Percentiles rank a stretch among this genome's conserved stretches.
These are phyloP conservation scores for Setophaga coronata DNA, from an alignment of 2,113 vertebrate species.

Conservation along the genomic window DNA sequence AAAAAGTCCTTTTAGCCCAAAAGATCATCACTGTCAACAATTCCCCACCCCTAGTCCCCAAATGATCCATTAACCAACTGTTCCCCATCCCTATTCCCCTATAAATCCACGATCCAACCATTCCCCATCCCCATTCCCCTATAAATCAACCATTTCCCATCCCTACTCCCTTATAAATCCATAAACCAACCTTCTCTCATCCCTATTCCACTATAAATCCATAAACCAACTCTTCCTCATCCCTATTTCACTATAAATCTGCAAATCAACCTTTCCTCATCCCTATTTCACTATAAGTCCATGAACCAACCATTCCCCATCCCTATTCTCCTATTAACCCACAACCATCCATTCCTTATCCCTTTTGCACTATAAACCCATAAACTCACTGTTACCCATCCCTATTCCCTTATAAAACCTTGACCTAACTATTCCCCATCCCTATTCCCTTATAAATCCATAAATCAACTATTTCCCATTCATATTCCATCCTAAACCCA, in stretches of 20 bases:
- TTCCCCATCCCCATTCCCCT: neutral
- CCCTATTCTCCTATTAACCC: neutral
- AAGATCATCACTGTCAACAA: neutral
- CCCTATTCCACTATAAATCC: neutral
- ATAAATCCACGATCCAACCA: neutral
- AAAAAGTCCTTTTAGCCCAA: neutral
- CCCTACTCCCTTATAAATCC: neutral
- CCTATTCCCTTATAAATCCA: neutral
- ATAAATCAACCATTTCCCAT: neutral
- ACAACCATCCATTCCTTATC: neutral
- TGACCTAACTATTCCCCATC: neutral
- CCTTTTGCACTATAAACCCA: neutral
- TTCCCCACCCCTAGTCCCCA: neutral
- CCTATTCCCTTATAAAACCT: neutral
- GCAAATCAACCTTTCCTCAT: neutral
- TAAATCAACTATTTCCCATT: neutral
- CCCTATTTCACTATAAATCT: neutral
- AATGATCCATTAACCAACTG: accelerated
- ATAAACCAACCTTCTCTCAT: neutral
- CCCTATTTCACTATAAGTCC: neutral
- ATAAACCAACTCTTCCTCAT: neutral
- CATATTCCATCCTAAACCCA: neutral
- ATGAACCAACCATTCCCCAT: neutral
- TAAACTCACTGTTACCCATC: neutral
- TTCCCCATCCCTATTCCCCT: neutral